These are phyloP conservation scores for human (Homo sapiens) DNA, from an alignment of 2,113 vertebrate species.

Conservation along the genomic window GRCh38 chr9:22355001-22355500, in stretches of 20 bases:
- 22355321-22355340: not conserved
- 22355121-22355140: conserved; percentile 35
- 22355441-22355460: not conserved
- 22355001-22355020: not conserved
- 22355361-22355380: not conserved
- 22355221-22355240: not conserved
- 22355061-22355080: conserved; percentile 41
- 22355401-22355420: not conserved
- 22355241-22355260: not conserved
- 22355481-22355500: not conserved
- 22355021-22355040: conserved; percentile 12
- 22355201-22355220: not conserved
- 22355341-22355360: not conserved
- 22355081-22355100: not conserved
- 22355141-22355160: not conserved
- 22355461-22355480: not conserved
- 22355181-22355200: conserved; percentile 38
- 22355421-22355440: not conserved
- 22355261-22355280: not conserved
- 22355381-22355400: not conserved
- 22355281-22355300: not conserved
- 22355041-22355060: not conserved
- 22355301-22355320: not conserved
- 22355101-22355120: conserved; percentile 3
- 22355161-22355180: not conserved